Percentiles rank a stretch among this genome's conserved stretches.
Conservation (phyloP, 2,888 invertebrate genomes). For the Hanleya hanleyi region DNA sequence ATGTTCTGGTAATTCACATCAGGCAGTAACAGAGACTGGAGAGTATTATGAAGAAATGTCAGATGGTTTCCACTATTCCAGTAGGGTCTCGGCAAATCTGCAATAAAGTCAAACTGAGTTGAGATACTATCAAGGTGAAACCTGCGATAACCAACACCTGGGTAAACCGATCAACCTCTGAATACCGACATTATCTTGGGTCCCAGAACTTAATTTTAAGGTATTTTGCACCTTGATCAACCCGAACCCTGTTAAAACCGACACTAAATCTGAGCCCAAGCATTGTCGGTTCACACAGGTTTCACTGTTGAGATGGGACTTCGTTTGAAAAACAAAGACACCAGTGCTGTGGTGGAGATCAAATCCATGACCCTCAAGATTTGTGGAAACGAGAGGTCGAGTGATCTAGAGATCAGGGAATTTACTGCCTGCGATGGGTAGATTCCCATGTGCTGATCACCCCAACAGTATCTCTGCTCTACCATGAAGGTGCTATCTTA, state of each 20-base stretch:
- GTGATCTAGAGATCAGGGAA: background rate
- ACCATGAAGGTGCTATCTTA: no score
- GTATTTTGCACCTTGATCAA: no score
- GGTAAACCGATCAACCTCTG: no score
- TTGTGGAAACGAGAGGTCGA: background rate
- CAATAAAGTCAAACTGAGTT: constrained; percentile 6
- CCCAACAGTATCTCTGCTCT: no score
- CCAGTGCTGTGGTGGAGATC: background rate
- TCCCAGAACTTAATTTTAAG: no score
- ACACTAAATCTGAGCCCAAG: no score
- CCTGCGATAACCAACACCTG: no score
- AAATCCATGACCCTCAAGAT: no score
- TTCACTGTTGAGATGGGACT: background rate
- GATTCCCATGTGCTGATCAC: no score
- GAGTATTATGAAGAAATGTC: constrained; percentile 41
- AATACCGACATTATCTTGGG: no score
- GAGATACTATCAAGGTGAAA: background rate
- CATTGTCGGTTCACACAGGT: no score
- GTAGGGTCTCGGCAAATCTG: constrained; percentile 47
- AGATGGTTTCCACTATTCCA: constrained; percentile 61
- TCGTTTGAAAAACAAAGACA: background rate
- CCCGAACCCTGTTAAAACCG: no score
- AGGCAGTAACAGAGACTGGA: constrained; percentile 53
- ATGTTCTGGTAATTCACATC: constrained; percentile 42
- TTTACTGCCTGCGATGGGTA: background rate